Conservation (phyloP, 2,797 vertebrate genomes). For the Xenops minutus region DNA sequence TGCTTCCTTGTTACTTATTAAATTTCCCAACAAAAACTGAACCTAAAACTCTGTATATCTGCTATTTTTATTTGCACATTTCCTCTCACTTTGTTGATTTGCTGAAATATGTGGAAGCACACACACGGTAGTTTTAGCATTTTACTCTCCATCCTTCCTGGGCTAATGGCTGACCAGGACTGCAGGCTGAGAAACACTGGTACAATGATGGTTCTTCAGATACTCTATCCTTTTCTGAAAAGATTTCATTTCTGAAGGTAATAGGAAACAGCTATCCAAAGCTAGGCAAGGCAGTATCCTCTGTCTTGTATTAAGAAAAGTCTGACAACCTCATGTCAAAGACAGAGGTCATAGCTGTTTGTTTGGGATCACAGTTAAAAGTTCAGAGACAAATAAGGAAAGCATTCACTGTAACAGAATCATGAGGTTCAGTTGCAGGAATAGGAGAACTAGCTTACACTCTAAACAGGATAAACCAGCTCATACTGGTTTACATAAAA, state of each 20-base stretch:
- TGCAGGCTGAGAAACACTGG: not conserved
- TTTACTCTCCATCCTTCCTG: not conserved
- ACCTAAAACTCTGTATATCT: not conserved
- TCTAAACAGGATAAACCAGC: slow-evolving; percentile 55
- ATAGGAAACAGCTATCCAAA: not conserved
- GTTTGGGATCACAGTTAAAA: not conserved
- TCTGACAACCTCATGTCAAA: not conserved
- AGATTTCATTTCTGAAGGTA: not conserved
- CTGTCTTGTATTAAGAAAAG: not conserved
- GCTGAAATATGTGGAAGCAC: not conserved
- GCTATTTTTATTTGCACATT: not conserved
- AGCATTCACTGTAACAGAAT: not conserved
- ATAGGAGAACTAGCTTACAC: not conserved
- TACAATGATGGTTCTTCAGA: not conserved
- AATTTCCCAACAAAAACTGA: not conserved
- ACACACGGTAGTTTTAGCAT: too few species aligned
- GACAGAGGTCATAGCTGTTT: not conserved
- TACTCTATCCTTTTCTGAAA: not conserved
- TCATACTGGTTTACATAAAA: slow-evolving; percentile 30
- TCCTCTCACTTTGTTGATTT: not conserved
- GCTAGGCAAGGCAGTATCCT: not conserved
- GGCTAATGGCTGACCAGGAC: not conserved
- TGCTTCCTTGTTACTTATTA: not conserved
- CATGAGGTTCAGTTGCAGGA: not conserved
- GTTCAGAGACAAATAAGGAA: slow-evolving; percentile 2